These are phyloP conservation scores for Falco novaeseelandiae DNA, from an alignment of 2,797 vertebrate species.

Conservation along the genomic window DNA sequence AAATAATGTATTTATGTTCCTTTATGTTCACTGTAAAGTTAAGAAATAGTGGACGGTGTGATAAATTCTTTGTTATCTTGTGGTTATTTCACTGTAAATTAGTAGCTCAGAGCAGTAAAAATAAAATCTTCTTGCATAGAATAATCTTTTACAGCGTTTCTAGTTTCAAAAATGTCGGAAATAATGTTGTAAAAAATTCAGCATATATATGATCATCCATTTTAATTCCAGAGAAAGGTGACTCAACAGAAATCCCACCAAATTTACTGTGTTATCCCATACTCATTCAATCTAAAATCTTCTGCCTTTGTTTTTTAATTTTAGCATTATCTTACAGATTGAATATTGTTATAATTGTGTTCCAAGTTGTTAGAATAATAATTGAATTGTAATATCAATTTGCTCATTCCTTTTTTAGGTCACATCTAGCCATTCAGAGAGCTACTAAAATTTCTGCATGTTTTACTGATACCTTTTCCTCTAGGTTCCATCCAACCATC, in stretches of 20 bases:
- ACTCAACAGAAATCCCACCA: neutral
- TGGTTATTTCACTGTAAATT: neutral
- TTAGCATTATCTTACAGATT: neutral
- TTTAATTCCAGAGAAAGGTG: conserved; percentile 15
- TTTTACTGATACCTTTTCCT: conserved; percentile 18
- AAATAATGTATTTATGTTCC: neutral
- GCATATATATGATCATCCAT: neutral
- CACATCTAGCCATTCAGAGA: neutral
- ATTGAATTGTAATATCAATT: neutral
- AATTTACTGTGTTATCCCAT: neutral
- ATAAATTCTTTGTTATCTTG: conserved; percentile 12
- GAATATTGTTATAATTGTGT: neutral
- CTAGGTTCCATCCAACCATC: neutral
- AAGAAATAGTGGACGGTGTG: neutral
- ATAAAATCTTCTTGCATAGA: neutral
- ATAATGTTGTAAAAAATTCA: neutral
- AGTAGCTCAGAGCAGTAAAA: neutral
- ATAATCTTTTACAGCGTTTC: neutral
- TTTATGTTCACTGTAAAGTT: neutral
- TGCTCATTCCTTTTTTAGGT: conserved; percentile 69
- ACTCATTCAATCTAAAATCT: neutral
- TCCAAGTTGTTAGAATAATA: neutral
- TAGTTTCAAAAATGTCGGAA: neutral
- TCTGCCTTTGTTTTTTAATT: neutral
- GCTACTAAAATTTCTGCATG: conserved; percentile 10